A percentile compares a stretch with the other conserved stretches of the same genome.
phyloP scores from a whole-genome alignment of 2,113 vertebrate species.

The Petaurus breviceps region DNA sequence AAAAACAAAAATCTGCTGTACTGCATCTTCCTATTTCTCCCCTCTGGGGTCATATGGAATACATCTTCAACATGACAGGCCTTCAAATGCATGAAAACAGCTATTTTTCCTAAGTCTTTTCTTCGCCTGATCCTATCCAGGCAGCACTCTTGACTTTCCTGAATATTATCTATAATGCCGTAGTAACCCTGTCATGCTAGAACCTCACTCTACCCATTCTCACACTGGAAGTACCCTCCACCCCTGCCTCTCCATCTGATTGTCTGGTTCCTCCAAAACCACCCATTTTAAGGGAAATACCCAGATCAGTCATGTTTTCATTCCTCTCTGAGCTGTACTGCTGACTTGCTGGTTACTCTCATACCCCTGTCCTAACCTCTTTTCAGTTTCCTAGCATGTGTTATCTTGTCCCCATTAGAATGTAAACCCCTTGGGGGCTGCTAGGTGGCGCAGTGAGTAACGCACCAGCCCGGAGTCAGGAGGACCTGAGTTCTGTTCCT shows the following conservation, averaged over 20 bases:
- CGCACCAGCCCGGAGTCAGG: too few relatives aligned
- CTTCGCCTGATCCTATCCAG: neutral
- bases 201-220: neutral
- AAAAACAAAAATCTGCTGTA: slow-evolving; percentile 42
- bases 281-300: neutral
- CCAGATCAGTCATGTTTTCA: neutral
- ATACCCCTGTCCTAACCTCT: neutral
- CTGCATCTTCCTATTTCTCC: neutral
- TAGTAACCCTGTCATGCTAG: neutral
- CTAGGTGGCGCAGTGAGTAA: too few relatives aligned
- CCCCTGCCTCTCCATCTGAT: neutral
- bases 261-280: neutral
- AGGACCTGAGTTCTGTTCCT: too few relatives aligned
- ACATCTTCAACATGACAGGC: neutral
- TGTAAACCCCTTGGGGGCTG: too few relatives aligned
- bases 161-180: neutral
- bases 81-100: neutral
- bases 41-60: neutral
- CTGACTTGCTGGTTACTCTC: neutral
- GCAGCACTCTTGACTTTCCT: neutral
- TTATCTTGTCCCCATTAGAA: neutral
- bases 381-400: neutral
- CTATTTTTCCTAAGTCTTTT: neutral
- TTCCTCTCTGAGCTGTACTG: neutral
- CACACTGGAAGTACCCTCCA: neutral